Conservation (phyloP, 1,140 invertebrate genomes). For the Drosophila teissieri region DNA sequence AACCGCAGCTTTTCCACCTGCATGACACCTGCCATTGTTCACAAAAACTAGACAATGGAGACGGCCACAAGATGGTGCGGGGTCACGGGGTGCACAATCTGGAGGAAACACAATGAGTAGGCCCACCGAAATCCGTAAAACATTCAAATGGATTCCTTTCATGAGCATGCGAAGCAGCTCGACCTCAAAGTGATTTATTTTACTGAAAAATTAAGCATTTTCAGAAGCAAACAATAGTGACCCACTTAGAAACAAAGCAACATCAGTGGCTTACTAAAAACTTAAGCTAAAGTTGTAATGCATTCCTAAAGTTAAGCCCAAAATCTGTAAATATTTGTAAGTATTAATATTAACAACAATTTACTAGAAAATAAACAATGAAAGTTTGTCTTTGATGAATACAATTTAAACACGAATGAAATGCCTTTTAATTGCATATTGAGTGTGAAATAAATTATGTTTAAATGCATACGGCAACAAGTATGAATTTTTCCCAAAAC, state of each 20-base stretch:
- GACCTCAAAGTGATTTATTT: constrained; percentile 44
- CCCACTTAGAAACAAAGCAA: constrained; percentile 1
- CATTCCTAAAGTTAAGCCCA: not conserved
- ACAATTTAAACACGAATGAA: not conserved
- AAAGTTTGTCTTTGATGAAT: not conserved
- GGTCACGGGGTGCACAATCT: not conserved
- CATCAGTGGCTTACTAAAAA: not conserved
- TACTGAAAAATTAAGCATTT: constrained; percentile 32
- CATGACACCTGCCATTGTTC: constrained; percentile 78
- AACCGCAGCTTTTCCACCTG: constrained; percentile 44
- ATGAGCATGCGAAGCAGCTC: not conserved
- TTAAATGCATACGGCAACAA: not conserved
- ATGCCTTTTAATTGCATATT: not conserved
- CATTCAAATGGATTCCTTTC: constrained; percentile 46
- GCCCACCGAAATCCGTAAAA: constrained; percentile 48
- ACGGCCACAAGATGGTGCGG: constrained; percentile 32
- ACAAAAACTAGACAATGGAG: constrained; percentile 68
- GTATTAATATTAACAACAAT: too few relatives aligned
- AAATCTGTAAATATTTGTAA: not conserved
- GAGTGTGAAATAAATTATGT: constrained; percentile 1
- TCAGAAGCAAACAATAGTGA: constrained; percentile 19
- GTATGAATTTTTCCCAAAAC: not conserved
- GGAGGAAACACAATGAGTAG: constrained; percentile 24
- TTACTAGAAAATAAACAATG: too few relatives aligned
- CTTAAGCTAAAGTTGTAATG: not conserved